These are phyloP conservation scores for Acomys russatus DNA, from an alignment of 2,797 vertebrate genomes.

Conservation along the genomic window DNA sequence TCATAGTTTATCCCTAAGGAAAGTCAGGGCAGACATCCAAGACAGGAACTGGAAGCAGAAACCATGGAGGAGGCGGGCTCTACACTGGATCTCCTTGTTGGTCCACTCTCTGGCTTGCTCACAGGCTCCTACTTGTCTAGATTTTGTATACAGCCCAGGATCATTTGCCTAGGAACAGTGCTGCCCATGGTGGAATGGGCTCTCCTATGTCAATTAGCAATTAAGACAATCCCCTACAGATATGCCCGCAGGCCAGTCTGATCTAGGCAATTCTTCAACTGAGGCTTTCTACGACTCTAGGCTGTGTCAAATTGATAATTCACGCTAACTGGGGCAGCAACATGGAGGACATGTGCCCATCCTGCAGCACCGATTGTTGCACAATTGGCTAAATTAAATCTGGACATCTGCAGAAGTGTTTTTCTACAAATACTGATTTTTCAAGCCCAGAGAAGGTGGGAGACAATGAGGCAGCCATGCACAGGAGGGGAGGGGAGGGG, in stretches of 20 bases:
- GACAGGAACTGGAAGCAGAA: not conserved
- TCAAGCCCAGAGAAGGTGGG: not conserved
- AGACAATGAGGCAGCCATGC: not conserved
- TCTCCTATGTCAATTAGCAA: not conserved
- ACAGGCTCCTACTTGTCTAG: not conserved
- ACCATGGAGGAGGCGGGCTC: too few species aligned
- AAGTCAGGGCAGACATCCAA: not conserved
- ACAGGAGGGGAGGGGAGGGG: not conserved
- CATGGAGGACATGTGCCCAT: not conserved
- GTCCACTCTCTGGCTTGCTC: not conserved
- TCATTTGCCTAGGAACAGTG: not conserved
- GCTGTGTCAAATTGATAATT: not conserved
- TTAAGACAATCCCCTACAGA: not conserved
- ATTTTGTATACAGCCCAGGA: not conserved
- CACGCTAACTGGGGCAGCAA: not conserved
- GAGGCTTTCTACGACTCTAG: not conserved
- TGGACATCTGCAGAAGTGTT: not conserved
- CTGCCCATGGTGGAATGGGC: too few species aligned
- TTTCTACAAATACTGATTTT: not conserved
- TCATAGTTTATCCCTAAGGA: not conserved
- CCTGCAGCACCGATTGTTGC: not conserved
- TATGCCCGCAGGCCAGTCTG: not conserved
- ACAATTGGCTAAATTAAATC: not conserved
- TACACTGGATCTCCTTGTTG: not conserved
- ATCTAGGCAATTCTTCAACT: not conserved